Evolutionary conservation across 2,797 vertebrate species (phyloP).

Genomic region (Decapterus maruadsi): DNA sequence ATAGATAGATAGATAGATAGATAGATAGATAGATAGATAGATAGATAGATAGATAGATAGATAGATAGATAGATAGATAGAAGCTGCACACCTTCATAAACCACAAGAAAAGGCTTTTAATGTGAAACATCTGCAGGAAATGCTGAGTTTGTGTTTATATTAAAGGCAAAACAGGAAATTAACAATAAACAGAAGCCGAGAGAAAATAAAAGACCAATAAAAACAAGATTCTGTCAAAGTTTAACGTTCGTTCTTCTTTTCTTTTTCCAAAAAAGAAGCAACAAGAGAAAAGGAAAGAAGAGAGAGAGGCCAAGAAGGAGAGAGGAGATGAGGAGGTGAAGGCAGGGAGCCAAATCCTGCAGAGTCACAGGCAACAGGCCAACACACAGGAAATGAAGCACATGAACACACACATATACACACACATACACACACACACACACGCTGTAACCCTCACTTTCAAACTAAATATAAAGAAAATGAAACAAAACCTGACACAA

Average conservation of each 20-base stretch:
- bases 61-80: not conserved
- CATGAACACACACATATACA: constrained; percentile 16
- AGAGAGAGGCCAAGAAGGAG: not conserved
- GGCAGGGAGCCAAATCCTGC: constrained; percentile 46
- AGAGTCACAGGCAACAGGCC: constrained; percentile 59
- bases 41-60: too few species aligned
- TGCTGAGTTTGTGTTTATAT: constrained; percentile 21
- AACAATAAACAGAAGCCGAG: not conserved
- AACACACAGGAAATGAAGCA: constrained; percentile 70
- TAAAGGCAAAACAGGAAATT: constrained; percentile 1
- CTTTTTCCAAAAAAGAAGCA: not conserved
- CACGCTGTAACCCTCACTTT: constrained; percentile 8
- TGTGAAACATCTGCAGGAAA: constrained; percentile 47
- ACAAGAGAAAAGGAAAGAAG: not conserved
- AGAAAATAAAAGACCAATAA: not conserved
- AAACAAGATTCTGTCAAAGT: not conserved
- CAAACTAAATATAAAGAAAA: constrained; percentile 37
- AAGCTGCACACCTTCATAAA: not conserved
- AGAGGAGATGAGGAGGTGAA: not conserved
- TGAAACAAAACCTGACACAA: constrained; percentile 11
- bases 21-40: too few species aligned
- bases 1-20: too few species aligned
- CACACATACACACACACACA: not conserved
- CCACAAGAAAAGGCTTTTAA: constrained; percentile 14
- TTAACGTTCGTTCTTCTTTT: not conserved